Evolutionary conservation across 1,140 invertebrate species (phyloP).

Genomic region (Littorina saxatilis): DNA sequence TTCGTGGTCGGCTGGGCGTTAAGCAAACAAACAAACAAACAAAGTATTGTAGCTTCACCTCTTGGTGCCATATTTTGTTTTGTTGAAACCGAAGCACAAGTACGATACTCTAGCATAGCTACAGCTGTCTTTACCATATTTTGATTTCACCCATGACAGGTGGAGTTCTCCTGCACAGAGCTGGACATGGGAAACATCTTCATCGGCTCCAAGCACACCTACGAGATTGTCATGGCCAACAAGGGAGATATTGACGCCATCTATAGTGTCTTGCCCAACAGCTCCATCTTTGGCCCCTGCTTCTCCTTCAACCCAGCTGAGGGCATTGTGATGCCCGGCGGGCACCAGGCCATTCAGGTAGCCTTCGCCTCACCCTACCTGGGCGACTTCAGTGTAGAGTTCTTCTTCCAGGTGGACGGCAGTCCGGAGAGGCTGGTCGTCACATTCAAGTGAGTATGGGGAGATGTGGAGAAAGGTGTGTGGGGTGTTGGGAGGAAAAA

Average conservation of each 20-base stretch:
- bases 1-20: too few species aligned
- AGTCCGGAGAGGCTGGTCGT: constrained; percentile 67
- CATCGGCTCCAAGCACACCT: constrained; percentile 73
- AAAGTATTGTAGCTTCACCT: too few species aligned
- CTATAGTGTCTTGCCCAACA: constrained; percentile 68
- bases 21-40: too few species aligned
- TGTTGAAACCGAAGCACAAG: too few species aligned
- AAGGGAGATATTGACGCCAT: constrained; percentile 76
- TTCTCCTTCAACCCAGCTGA: constrained; percentile 74
- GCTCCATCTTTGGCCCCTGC: constrained; percentile 71
- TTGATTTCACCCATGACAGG: too few species aligned
- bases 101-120: too few species aligned
- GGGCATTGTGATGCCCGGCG: constrained; percentile 73
- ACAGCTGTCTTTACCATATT: too few species aligned
- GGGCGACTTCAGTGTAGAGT: constrained; percentile 74
- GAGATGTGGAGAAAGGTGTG: constrained; percentile 7
- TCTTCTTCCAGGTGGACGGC: constrained; percentile 74
- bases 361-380: constrained; percentile 69
- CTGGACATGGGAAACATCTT: constrained; percentile 76
- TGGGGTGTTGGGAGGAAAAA: not conserved
- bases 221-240: constrained; percentile 75
- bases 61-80: too few species aligned
- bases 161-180: constrained; percentile 72
- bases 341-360: constrained; percentile 74
- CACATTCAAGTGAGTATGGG: constrained; percentile 66